Conservation (phyloP, 2,113 vertebrate species). For the Urocynchramus pylzowi region DNA sequence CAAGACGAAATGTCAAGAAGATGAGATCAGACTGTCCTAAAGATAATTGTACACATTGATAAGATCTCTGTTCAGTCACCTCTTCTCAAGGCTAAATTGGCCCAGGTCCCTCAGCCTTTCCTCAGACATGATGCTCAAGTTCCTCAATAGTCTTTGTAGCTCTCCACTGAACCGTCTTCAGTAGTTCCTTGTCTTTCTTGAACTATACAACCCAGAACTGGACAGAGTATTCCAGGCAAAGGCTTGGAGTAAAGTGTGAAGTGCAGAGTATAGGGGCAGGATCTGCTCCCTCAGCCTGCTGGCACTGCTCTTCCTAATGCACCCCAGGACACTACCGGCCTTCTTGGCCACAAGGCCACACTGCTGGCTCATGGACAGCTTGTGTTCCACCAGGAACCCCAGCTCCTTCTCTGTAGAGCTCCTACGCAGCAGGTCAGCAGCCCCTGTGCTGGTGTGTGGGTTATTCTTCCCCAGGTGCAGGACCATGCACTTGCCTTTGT, state of each 20-base stretch:
- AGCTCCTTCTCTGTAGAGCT: not conserved
- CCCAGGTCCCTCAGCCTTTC: not conserved
- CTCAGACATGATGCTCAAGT: not conserved
- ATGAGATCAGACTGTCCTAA: not conserved
- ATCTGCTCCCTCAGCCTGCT: not conserved
- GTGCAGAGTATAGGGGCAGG: not conserved
- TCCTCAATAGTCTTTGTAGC: not conserved
- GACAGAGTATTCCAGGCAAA: accelerated
- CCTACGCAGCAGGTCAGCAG: not conserved
- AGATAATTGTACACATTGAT: no score
- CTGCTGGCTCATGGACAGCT: not conserved
- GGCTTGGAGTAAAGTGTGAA: not conserved
- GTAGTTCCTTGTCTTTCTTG: not conserved
- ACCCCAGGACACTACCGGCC: no score
- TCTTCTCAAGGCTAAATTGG: not conserved
- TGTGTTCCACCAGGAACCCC: not conserved
- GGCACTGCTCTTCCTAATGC: not conserved
- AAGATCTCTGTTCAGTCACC: no score
- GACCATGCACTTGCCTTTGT: not conserved
- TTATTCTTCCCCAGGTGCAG: not conserved
- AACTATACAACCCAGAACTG: not conserved
- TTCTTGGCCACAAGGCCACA: not conserved
- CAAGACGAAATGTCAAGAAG: no score
- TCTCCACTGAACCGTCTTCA: not conserved
- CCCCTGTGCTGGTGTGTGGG: not conserved